Evolutionary conservation across 1,140 invertebrate species (phyloP).

Genomic region (Lepidurus arcticus): DNA sequence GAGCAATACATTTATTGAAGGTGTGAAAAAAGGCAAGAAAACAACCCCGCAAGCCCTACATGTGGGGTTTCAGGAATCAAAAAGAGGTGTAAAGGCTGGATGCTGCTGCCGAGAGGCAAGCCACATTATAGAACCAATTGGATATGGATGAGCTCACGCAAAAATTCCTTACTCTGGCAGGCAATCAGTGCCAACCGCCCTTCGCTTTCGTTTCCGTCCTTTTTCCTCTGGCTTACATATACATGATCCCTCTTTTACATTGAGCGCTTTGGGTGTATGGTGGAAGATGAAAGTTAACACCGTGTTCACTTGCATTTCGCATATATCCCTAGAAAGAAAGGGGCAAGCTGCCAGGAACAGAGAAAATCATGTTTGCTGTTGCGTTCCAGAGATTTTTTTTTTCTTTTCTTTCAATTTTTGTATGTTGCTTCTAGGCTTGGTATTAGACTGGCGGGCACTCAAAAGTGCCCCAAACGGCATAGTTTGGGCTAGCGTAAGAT

Average conservation of each 20-base stretch:
- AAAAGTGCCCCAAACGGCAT: neutral
- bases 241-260: slow-evolving; percentile 6
- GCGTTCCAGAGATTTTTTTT: neutral
- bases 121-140: slow-evolving; percentile 12
- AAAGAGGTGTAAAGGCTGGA: neutral
- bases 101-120: neutral
- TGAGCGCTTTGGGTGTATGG: slow-evolving; percentile 1
- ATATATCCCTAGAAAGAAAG: neutral
- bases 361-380: neutral
- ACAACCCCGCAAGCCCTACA: neutral
- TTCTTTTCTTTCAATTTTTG: neutral
- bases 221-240: neutral
- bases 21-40: neutral
- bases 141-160: slow-evolving; percentile 17
- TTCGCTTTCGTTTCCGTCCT: slow-evolving; percentile 1
- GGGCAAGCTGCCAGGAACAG: neutral
- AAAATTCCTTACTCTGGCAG: slow-evolving; percentile 14
- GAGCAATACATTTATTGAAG: neutral
- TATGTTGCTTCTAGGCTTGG: neutral
- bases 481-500: neutral
- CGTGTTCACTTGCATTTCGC: neutral
- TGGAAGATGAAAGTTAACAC: slow-evolving; percentile 7
- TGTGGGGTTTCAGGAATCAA: neutral
- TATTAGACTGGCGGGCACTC: neutral
- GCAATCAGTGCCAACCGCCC: slow-evolving; percentile 5